These are phyloP conservation scores for Melangyna quadrimaculata DNA, from an alignment of 2,888 invertebrate genomes.

Conservation along the genomic window DNA sequence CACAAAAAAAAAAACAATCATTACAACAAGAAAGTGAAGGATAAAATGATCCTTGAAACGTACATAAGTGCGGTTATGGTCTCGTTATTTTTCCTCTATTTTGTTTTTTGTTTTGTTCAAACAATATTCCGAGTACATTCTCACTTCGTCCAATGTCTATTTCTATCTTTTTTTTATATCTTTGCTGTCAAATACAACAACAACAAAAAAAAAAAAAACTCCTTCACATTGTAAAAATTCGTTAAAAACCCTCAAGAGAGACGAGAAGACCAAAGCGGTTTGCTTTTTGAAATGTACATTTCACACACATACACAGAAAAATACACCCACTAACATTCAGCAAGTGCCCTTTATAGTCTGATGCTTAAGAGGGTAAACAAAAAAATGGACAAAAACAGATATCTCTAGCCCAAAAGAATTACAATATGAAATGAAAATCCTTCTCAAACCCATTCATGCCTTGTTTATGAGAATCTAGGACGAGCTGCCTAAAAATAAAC, in stretches of 20 bases:
- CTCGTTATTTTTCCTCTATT: background rate
- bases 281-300: slow-evolving; percentile 35
- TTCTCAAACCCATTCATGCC: slow-evolving; percentile 11
- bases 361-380: slow-evolving; percentile 5
- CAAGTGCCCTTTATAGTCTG: background rate
- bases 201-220: background rate
- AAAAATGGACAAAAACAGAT: slow-evolving; percentile 30
- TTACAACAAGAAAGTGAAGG: background rate
- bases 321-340: background rate
- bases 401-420: slow-evolving; percentile 24
- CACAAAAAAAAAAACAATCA: background rate
- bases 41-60: slow-evolving; percentile 46
- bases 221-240: slow-evolving; percentile 21
- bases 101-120: background rate
- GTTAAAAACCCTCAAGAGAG: slow-evolving; percentile 50
- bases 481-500: background rate
- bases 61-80: slow-evolving; percentile 37
- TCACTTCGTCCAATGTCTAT: slow-evolving; percentile 18
- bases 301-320: background rate
- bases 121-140: slow-evolving; percentile 17
- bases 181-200: background rate
- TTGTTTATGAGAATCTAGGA: background rate
- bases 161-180: background rate
- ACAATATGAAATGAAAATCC: slow-evolving; percentile 54
- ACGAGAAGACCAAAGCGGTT: slow-evolving; percentile 31